phyloP scores from a whole-genome alignment of 2,113 vertebrate species.

The Spizaetus ornatus region DNA sequence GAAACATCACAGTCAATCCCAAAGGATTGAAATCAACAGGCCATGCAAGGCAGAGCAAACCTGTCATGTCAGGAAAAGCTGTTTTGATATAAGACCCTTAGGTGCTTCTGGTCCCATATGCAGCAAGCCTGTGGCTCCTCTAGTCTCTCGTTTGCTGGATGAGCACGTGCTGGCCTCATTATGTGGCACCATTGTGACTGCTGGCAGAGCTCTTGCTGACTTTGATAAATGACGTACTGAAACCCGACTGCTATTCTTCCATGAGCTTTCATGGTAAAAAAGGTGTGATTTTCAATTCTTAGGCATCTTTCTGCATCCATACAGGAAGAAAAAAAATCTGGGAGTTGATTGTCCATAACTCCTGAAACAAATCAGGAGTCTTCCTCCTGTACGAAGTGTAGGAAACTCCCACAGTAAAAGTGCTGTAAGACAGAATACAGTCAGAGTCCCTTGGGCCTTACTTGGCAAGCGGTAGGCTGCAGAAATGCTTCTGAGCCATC shows the following conservation, averaged over 20 bases:
- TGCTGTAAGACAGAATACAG: not conserved
- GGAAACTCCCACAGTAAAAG: not conserved
- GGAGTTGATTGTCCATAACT: not conserved
- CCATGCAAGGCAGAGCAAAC: not conserved
- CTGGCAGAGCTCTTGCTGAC: not conserved
- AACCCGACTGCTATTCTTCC: not conserved
- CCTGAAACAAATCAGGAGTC: not conserved
- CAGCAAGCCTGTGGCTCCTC: not conserved
- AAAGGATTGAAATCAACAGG: not conserved
- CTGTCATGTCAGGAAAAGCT: not conserved
- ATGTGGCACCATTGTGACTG: not conserved
- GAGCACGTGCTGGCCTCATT: fast-evolving
- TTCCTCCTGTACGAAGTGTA: not conserved
- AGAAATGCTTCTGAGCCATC: not conserved
- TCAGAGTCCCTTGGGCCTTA: not conserved
- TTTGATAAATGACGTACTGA: not conserved
- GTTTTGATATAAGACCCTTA: not conserved
- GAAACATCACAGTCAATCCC: not conserved
- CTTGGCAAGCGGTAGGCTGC: not conserved
- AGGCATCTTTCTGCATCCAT: not conserved
- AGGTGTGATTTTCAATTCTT: not conserved
- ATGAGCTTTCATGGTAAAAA: not conserved
- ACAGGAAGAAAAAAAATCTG: not conserved
- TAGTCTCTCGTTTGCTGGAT: not conserved
- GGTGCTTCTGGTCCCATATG: not conserved